Percentiles rank a stretch among this genome's conserved stretches.
Conservation (phyloP, 2,888 invertebrate genomes). For the Trachelus iudaicus region DNA sequence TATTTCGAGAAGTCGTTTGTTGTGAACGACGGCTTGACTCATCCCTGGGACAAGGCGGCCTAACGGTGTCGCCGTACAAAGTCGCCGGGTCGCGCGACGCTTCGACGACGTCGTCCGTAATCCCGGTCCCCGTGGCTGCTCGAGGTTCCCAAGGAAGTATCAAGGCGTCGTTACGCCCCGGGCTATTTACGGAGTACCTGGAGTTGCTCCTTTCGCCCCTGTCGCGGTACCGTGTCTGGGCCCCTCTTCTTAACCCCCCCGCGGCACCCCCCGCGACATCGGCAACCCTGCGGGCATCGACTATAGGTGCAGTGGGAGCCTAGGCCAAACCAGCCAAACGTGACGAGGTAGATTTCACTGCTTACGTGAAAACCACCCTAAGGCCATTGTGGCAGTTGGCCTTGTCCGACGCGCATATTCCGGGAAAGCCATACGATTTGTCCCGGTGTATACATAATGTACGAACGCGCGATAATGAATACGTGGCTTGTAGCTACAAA, state of each 20-base stretch:
- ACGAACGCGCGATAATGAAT: neutral
- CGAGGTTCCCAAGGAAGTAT: neutral
- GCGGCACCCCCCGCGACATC: neutral
- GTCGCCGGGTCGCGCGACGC: neutral
- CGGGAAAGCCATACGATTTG: neutral
- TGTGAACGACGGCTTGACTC: constrained; percentile 11
- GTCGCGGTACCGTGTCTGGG: too few species aligned
- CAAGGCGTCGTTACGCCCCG: neutral
- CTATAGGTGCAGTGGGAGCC: neutral
- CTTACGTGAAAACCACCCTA: neutral
- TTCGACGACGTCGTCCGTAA: neutral
- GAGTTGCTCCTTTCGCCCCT: neutral
- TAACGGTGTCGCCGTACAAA: neutral
- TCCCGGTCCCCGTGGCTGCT: neutral
- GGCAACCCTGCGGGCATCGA: neutral
- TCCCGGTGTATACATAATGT: neutral
- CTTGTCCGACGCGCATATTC: neutral
- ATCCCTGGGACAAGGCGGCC: constrained; percentile 4
- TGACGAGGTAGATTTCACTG: neutral
- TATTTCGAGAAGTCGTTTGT: constrained; percentile 19
- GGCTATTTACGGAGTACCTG: neutral
- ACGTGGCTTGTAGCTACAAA: neutral
- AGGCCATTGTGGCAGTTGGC: neutral
- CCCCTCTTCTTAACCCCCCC: too few species aligned
- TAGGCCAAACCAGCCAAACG: neutral